Percentiles rank a stretch among this genome's conserved stretches.
These are phyloP conservation scores for Cinara cedri DNA, from an alignment of 2,888 invertebrate species.

Conservation along the genomic window DNA sequence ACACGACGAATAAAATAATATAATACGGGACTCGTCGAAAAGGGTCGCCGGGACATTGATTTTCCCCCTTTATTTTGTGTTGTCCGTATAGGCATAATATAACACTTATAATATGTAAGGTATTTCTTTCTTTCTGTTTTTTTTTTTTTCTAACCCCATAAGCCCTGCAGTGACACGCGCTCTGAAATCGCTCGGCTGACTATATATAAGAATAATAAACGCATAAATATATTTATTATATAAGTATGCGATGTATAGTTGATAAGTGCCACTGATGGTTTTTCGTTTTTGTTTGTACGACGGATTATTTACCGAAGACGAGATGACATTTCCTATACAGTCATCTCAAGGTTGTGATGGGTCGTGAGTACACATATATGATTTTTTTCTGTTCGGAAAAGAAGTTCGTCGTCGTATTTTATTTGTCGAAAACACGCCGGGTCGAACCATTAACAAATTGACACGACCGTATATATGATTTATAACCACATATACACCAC, in stretches of 20 bases:
- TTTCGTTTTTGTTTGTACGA: background rate
- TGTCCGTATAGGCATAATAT: background rate
- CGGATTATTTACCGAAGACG: background rate
- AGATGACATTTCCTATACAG: background rate
- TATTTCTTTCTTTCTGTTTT: background rate
- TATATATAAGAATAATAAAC: too few relatives aligned
- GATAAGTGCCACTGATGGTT: background rate
- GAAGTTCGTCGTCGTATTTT: background rate
- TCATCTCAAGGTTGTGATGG: background rate
- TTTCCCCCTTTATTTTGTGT: constrained; percentile 26
- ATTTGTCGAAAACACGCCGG: background rate
- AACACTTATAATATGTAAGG: background rate
- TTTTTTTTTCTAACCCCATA: background rate
- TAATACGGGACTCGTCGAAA: constrained; percentile 30
- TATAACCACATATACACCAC: background rate
- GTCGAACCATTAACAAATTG: background rate
- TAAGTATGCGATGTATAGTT: background rate
- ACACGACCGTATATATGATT: constrained; percentile 13
- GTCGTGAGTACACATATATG: background rate
- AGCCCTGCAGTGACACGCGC: background rate
- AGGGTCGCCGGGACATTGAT: constrained; percentile 54
- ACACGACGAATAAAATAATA: background rate
- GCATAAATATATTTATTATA: background rate
- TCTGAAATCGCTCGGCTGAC: background rate
- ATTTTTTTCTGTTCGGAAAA: background rate